Conservation (phyloP, 2,888 invertebrate species). For the Rhagonycha fulva region DNA sequence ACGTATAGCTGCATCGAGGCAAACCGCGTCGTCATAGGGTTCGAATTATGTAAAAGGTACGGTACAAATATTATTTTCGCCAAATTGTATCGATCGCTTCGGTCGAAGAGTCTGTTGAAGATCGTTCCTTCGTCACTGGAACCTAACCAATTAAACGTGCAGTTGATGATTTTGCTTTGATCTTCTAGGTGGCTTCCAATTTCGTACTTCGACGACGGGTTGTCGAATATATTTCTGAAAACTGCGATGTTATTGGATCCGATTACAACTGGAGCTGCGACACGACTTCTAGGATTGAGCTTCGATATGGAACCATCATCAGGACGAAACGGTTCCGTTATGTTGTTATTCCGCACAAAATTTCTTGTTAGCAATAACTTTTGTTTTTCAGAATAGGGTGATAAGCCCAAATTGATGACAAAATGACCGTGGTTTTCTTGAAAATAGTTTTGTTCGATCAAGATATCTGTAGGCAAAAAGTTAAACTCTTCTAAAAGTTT, state of each 20-base stretch:
- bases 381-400: constrained; percentile 84
- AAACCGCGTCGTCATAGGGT: constrained; percentile 84
- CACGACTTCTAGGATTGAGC: constrained; percentile 86
- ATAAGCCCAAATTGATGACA: constrained; percentile 84
- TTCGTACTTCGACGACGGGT: constrained; percentile 89
- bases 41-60: constrained; percentile 85
- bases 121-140: constrained; percentile 73
- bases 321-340: constrained; percentile 82
- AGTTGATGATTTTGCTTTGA: constrained; percentile 92
- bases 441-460: constrained; percentile 88
- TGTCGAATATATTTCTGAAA: constrained; percentile 88
- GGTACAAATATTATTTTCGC: constrained; percentile 92
- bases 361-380: constrained; percentile 85
- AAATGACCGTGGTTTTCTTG: constrained; percentile 86
- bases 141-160: constrained; percentile 93
- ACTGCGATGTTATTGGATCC: constrained; percentile 89
- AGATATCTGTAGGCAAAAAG: constrained; percentile 69
- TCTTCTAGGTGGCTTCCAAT: constrained; percentile 94
- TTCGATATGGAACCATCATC: constrained; percentile 66
- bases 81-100: constrained; percentile 92
- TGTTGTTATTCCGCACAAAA: constrained; percentile 82
- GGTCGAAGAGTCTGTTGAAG: constrained; percentile 75
- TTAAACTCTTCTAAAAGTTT: constrained; percentile 80
- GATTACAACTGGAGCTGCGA: constrained; percentile 90
- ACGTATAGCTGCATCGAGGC: constrained; percentile 78